Conservation (phyloP, 2,888 invertebrate genomes). For the Dolichomitus sp. region DNA sequence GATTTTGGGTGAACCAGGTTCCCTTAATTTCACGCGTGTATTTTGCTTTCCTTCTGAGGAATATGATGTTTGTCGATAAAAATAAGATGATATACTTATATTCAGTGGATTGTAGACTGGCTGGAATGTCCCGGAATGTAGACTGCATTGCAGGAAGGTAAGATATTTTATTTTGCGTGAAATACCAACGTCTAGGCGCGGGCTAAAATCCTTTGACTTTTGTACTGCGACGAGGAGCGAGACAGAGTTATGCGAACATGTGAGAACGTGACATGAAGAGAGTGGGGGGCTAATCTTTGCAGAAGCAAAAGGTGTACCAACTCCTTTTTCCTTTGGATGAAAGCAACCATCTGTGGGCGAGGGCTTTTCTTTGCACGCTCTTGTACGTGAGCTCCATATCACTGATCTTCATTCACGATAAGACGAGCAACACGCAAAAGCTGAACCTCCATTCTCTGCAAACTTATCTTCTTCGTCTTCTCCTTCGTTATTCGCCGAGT, state of each 20-base stretch:
- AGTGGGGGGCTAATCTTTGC: slow-evolving; percentile 12
- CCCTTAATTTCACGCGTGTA: not conserved
- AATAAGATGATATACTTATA: not conserved
- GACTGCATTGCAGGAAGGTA: not conserved
- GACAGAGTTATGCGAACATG: slow-evolving; percentile 3
- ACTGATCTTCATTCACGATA: slow-evolving; percentile 24
- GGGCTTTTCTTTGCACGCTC: slow-evolving; percentile 24
- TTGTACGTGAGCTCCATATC: slow-evolving; percentile 8
- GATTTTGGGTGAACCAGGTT: too few species aligned
- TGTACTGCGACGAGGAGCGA: not conserved
- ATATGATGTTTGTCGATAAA: not conserved
- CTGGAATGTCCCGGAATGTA: not conserved
- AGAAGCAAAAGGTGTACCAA: not conserved
- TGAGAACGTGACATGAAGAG: not conserved
- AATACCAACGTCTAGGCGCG: not conserved
- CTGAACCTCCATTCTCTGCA: not conserved
- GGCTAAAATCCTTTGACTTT: not conserved
- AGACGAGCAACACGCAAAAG: slow-evolving; percentile 12
- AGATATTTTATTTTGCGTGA: not conserved
- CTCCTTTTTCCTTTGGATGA: not conserved
- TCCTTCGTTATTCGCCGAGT: not conserved
- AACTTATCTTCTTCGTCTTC: not conserved
- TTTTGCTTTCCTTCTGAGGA: not conserved
- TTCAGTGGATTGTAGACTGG: not conserved
- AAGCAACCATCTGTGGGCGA: not conserved